These are phyloP conservation scores for Probosciger aterrimus DNA, from an alignment of 2,113 vertebrate species.

Conservation along the genomic window DNA sequence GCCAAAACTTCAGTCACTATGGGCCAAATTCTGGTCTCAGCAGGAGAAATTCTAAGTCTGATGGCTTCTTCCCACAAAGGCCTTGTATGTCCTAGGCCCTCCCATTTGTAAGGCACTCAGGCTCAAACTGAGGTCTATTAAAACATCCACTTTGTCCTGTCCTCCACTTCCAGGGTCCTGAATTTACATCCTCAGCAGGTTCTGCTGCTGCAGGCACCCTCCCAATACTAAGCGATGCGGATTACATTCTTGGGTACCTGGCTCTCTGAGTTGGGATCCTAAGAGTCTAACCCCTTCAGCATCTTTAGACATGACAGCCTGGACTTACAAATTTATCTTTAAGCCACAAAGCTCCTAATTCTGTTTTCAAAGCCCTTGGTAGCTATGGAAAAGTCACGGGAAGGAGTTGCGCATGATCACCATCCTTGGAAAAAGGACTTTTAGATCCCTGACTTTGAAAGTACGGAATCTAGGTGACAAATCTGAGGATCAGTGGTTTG, in stretches of 20 bases:
- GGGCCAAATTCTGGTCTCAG: neutral
- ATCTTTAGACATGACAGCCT: neutral
- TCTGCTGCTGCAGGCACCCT: neutral
- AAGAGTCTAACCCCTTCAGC: neutral
- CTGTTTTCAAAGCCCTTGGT: neutral
- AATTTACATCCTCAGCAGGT: neutral
- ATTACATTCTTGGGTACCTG: neutral
- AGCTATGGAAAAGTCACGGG: neutral
- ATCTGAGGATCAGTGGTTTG: neutral
- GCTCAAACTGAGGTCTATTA: neutral
- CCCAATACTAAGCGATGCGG: neutral
- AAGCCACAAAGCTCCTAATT: neutral
- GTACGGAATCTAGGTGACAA: neutral
- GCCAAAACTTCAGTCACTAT: neutral
- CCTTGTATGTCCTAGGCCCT: neutral
- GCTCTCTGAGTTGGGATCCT: neutral
- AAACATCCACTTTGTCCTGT: neutral
- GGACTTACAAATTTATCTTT: neutral
- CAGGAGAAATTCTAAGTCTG: neutral
- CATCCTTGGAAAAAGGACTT: neutral
- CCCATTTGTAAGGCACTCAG: accelerated
- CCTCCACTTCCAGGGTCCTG: neutral
- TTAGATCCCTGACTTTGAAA: neutral
- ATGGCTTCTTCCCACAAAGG: neutral
- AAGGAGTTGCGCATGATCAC: neutral